These are phyloP conservation scores for Dryobotodes eremita DNA, from an alignment of 2,888 invertebrate species.

Conservation along the genomic window DNA sequence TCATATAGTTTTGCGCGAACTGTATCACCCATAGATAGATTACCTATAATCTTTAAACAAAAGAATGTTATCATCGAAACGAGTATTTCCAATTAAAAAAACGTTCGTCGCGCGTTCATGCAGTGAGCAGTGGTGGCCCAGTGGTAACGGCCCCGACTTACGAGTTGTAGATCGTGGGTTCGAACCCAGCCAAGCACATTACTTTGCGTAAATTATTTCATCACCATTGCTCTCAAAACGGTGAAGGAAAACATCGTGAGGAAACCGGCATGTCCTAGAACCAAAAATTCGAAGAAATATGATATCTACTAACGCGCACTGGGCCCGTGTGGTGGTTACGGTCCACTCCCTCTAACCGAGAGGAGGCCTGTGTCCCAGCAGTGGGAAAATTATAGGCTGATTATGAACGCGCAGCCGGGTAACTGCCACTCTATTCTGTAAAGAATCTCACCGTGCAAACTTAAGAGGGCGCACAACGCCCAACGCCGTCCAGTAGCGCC, in stretches of 20 bases:
- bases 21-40: no score
- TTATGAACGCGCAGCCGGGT: no score
- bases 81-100: no score
- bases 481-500: no score
- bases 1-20: no score
- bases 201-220: background rate
- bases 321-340: background rate
- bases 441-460: no score
- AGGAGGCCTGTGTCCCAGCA: background rate
- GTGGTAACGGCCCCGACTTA: background rate
- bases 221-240: background rate
- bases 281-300: background rate
- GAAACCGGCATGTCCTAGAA: background rate
- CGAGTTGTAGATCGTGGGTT: background rate
- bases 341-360: background rate
- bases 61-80: no score
- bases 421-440: no score
- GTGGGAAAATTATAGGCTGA: background rate
- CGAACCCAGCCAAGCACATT: background rate
- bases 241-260: background rate
- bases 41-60: no score
- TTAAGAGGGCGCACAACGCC: no score
- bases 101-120: no score
- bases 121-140: background rate
- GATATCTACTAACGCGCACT: background rate